These are phyloP conservation scores for Sylvia borin DNA, from an alignment of 2,797 vertebrate genomes.

Conservation along the genomic window DNA sequence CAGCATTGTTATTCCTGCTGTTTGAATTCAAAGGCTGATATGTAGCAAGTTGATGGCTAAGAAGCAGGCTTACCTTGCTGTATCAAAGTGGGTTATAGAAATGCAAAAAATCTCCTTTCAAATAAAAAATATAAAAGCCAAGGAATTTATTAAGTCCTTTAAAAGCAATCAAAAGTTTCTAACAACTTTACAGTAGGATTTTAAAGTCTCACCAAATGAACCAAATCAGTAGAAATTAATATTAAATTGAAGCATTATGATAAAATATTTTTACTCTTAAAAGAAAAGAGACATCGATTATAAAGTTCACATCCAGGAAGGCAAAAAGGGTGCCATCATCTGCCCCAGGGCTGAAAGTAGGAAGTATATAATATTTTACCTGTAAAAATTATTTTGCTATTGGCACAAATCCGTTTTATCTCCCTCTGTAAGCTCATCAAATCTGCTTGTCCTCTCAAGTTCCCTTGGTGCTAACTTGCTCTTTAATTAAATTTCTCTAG, in stretches of 20 bases:
- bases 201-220: not conserved
- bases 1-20: not conserved
- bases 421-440: not conserved
- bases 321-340: not conserved
- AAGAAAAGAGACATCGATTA: not conserved
- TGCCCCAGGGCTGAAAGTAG: not conserved
- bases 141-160: not conserved
- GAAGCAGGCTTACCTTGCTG: not conserved
- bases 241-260: not conserved
- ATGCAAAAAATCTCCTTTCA: not conserved
- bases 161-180: not conserved
- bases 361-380: not conserved
- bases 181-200: not conserved
- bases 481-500: not conserved
- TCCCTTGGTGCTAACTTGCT: not conserved
- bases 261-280: not conserved
- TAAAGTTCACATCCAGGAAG: not conserved
- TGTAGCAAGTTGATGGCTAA: not conserved
- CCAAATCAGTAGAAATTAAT: not conserved
- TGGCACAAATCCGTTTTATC: not conserved
- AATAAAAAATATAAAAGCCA: not conserved
- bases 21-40: not conserved
- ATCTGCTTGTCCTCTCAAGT: not conserved
- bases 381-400: not conserved
- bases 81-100: not conserved